Conservation (phyloP, 2,888 invertebrate species). For the Aradus depressus region DNA sequence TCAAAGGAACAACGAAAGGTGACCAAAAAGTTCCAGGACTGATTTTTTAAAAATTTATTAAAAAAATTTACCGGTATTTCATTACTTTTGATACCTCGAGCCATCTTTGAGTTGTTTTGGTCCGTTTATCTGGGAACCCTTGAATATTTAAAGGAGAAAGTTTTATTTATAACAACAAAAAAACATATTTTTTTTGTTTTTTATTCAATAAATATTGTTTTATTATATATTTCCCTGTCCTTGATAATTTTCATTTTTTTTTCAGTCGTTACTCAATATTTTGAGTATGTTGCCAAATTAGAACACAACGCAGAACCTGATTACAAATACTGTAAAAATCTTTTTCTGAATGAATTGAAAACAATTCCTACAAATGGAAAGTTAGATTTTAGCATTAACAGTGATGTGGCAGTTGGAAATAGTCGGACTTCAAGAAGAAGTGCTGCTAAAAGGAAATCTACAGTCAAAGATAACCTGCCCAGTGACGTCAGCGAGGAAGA, state of each 20-base stretch:
- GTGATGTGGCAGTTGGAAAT: background rate
- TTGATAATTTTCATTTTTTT: constrained; percentile 29
- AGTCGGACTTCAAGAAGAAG: constrained; percentile 10
- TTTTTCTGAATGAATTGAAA: constrained; percentile 55
- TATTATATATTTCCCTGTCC: no score
- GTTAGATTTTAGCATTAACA: constrained; percentile 44
- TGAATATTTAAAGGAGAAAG: no score
- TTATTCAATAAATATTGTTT: no score
- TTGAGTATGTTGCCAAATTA: constrained; percentile 55
- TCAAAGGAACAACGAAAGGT: no score
- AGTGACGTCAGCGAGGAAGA: constrained; percentile 5
- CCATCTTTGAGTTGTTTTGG: no score
- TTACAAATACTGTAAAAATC: constrained; percentile 55
- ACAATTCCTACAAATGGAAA: constrained; percentile 43
- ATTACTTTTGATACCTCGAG: no score
- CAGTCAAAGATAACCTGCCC: constrained; percentile 3
- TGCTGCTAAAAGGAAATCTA: background rate
- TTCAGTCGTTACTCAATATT: constrained; percentile 52
- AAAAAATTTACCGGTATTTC: no score
- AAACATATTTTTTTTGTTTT: no score
- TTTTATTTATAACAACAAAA: no score
- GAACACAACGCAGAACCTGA: constrained; percentile 61
- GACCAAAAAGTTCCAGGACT: no score
- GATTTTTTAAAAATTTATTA: no score
- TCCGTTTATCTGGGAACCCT: no score